phyloP scores from a whole-genome alignment of 2,888 invertebrate species.

The Cheilosia pagana region DNA sequence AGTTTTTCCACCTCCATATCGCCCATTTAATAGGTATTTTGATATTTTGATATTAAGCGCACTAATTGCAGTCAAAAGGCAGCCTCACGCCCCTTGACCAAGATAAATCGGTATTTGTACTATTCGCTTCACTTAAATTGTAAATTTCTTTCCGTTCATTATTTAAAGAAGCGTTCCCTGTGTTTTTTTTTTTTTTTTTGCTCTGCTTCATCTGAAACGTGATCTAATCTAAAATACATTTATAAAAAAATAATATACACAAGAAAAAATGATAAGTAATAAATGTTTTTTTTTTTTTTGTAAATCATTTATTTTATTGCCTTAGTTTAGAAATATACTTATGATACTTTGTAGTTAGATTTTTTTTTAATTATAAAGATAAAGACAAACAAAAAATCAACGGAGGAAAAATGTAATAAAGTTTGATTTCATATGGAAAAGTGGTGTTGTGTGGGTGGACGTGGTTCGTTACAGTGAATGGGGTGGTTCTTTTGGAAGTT shows the following conservation, averaged over 20 bases:
- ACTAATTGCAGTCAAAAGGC: conserved; percentile 19
- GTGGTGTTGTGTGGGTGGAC: background rate
- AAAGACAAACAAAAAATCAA: conserved; percentile 40
- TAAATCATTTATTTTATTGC: conserved; percentile 61
- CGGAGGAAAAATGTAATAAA: conserved; percentile 57
- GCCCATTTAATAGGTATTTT: conserved; percentile 30
- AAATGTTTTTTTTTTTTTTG: conserved; percentile 43
- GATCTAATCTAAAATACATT: conserved; percentile 58
- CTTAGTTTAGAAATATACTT: conserved; percentile 63
- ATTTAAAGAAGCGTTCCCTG: conserved; percentile 45
- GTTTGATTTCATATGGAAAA: conserved; percentile 65
- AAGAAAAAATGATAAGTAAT: conserved; percentile 47
- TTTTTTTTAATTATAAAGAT: conserved; percentile 64
- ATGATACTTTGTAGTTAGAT: conserved; percentile 68
- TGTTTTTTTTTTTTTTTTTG: conserved; percentile 35
- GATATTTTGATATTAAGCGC: conserved; percentile 44
- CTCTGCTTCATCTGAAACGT: conserved; percentile 61
- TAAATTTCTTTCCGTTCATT: conserved; percentile 3
- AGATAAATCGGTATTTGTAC: conserved; percentile 10
- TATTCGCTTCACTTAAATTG: conserved; percentile 27
- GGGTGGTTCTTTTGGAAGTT: background rate
- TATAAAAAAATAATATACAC: conserved; percentile 47
- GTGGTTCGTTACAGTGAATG: too few relatives aligned
- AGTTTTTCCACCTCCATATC: conserved; percentile 12
- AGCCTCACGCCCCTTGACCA: conserved; percentile 14